A percentile compares a stretch with the other conserved stretches of the same genome.
Evolutionary conservation across 2,888 invertebrate genomes (phyloP).

Genomic region (Melanargia galathea): DNA sequence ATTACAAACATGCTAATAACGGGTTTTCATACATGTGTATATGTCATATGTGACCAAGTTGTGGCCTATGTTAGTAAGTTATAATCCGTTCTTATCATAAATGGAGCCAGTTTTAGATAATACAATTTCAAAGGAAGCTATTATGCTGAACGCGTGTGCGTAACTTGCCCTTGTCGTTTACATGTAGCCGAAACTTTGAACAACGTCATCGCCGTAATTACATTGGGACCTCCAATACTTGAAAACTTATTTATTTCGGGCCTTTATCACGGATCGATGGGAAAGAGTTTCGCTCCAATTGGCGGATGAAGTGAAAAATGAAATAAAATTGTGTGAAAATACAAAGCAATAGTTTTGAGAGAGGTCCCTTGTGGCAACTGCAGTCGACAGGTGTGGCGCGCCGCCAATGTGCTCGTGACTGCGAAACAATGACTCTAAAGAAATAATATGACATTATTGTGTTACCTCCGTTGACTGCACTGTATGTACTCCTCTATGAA

Average conservation of each 20-base stretch:
- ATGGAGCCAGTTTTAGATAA: slow-evolving; percentile 27
- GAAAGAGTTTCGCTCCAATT: slow-evolving; percentile 52
- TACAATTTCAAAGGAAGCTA: slow-evolving; percentile 32
- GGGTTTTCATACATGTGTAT: not conserved
- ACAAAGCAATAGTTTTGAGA: slow-evolving; percentile 67
- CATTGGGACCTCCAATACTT: slow-evolving; percentile 35
- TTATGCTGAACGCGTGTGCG: slow-evolving; percentile 33
- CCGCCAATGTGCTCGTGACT: slow-evolving; percentile 62
- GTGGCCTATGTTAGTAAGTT: slow-evolving; percentile 1
- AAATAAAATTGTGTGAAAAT: slow-evolving; percentile 58
- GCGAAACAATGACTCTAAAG: slow-evolving; percentile 55
- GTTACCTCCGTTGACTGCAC: slow-evolving; percentile 33
- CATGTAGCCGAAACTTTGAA: slow-evolving; percentile 33
- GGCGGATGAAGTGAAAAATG: slow-evolving; percentile 54
- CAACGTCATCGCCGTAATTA: slow-evolving; percentile 35
- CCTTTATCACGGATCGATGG: slow-evolving; percentile 37
- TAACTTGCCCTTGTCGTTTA: slow-evolving; percentile 32
- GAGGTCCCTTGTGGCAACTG: slow-evolving; percentile 61
- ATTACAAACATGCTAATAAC: not conserved
- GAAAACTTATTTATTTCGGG: slow-evolving; percentile 34
- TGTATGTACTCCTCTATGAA: slow-evolving; percentile 26
- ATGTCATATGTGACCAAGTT: slow-evolving; percentile 7
- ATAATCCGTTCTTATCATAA: slow-evolving; percentile 22
- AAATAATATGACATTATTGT: slow-evolving; percentile 40
- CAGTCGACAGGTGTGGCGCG: slow-evolving; percentile 63